Conservation (phyloP, 2,797 vertebrate species). For the Rhynchonycteris naso region DNA sequence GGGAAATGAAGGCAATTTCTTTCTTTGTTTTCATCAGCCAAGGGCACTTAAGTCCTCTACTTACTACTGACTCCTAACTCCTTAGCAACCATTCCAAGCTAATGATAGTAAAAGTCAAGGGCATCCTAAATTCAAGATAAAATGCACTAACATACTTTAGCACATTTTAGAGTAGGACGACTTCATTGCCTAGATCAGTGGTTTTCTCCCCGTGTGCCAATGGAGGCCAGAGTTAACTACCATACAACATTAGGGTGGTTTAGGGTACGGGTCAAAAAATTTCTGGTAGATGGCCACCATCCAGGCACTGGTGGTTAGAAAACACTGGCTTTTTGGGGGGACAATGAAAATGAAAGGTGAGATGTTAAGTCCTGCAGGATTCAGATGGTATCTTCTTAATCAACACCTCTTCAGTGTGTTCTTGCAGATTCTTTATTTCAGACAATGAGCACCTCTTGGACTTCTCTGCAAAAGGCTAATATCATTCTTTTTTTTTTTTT, state of each 20-base stretch:
- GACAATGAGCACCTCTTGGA: background rate
- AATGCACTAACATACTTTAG: background rate
- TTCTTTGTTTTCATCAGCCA: background rate
- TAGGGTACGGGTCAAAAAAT: no score
- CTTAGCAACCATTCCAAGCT: background rate
- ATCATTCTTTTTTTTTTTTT: background rate
- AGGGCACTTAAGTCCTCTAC: background rate
- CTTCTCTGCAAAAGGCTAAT: background rate
- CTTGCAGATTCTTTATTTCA: background rate
- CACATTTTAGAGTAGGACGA: background rate
- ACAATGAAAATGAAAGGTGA: no score
- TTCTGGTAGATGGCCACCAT: no score
- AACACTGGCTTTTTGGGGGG: background rate
- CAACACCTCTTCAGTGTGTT: background rate
- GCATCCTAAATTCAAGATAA: background rate
- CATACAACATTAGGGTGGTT: no score
- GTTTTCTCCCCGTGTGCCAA: no score
- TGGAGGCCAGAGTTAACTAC: no score
- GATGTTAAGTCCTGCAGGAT: background rate
- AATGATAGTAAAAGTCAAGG: background rate
- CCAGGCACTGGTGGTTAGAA: no score
- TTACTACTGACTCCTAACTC: background rate
- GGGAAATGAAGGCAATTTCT: constrained; percentile 44
- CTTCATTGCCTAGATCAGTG: background rate
- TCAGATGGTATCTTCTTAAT: background rate